A percentile compares a stretch with the other conserved stretches of the same genome.
Evolutionary conservation across 2,113 vertebrate genomes (phyloP).

Genomic region (western clawed frog (Xenopus tropicalis)): DNA sequence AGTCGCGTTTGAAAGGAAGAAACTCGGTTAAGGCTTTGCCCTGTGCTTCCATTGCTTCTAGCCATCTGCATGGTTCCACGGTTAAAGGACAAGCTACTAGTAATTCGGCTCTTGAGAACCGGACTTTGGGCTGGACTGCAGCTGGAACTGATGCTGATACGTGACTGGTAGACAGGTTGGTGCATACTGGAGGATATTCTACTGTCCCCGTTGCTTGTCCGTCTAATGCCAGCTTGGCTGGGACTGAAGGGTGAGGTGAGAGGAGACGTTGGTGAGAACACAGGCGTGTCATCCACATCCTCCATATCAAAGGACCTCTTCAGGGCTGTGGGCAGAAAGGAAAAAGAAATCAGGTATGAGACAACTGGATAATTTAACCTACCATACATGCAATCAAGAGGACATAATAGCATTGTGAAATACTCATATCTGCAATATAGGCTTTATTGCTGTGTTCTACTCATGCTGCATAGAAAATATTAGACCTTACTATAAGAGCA

Average conservation of each 20-base stretch:
- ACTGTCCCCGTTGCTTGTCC: slow-evolving; percentile 54
- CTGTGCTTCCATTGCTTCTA: slow-evolving; percentile 47
- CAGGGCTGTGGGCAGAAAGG: slow-evolving; percentile 64
- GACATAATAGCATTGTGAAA: no score
- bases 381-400: not conserved
- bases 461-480: no score
- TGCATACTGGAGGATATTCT: slow-evolving; percentile 38
- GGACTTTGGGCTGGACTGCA: slow-evolving; percentile 60
- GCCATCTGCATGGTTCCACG: slow-evolving; percentile 59
- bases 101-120: slow-evolving; percentile 54
- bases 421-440: no score
- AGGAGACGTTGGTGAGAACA: slow-evolving; percentile 59
- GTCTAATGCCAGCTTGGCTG: slow-evolving; percentile 47
- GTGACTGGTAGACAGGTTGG: slow-evolving; percentile 52
- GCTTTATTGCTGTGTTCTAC: no score
- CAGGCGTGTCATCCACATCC: slow-evolving; percentile 61
- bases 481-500: no score
- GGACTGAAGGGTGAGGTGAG: slow-evolving; percentile 54
- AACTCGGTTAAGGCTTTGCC: slow-evolving; percentile 53
- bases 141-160: slow-evolving; percentile 32
- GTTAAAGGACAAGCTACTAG: slow-evolving; percentile 67
- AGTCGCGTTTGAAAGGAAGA: slow-evolving; percentile 71
- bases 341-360: not conserved
- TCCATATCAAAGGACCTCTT: slow-evolving; percentile 82
- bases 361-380: not conserved